phyloP scores from a whole-genome alignment of 2,888 invertebrate species.

The Morpho deidamia region DNA sequence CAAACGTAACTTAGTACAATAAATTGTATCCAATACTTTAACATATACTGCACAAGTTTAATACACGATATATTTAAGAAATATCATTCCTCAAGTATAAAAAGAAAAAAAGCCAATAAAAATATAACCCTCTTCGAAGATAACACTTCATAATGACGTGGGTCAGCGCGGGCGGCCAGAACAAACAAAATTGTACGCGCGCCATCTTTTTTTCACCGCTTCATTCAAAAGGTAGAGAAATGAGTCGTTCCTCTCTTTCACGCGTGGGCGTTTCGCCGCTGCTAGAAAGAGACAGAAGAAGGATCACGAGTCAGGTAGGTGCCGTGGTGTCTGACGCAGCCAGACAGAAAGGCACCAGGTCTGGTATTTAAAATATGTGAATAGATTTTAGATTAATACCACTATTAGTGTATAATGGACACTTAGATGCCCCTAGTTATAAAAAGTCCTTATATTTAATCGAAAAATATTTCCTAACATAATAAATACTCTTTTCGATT shows the following conservation, averaged over 20 bases:
- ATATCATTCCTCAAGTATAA: slow-evolving; percentile 69
- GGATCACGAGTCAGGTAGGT: slow-evolving; percentile 58
- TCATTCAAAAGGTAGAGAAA: slow-evolving; percentile 42
- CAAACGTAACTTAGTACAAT: too few relatives aligned
- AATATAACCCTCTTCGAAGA: slow-evolving; percentile 72
- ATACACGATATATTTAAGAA: slow-evolving; percentile 65
- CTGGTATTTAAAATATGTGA: slow-evolving; percentile 30
- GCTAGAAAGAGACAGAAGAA: slow-evolving; percentile 39
- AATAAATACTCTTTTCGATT: too few relatives aligned
- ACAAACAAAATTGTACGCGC: slow-evolving; percentile 63
- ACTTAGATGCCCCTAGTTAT: too few relatives aligned
- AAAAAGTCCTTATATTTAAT: too few relatives aligned
- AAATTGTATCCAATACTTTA: slow-evolving; percentile 13
- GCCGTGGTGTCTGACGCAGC: slow-evolving; percentile 62
- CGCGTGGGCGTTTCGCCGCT: slow-evolving; percentile 4
- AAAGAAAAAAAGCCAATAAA: slow-evolving; percentile 58
- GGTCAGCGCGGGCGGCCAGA: slow-evolving; percentile 73
- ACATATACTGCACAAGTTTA: slow-evolving; percentile 46
- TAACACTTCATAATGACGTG: slow-evolving; percentile 75
- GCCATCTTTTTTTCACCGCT: slow-evolving; percentile 47
- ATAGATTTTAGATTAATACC: slow-evolving; percentile 21
- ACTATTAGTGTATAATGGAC: slow-evolving; percentile 10
- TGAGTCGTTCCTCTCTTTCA: slow-evolving; percentile 29
- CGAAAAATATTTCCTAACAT: too few relatives aligned
- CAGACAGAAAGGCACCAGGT: slow-evolving; percentile 68